These are phyloP conservation scores for Cryptotermes secundus DNA, from an alignment of 1,140 invertebrate species.

Conservation along the genomic window DNA sequence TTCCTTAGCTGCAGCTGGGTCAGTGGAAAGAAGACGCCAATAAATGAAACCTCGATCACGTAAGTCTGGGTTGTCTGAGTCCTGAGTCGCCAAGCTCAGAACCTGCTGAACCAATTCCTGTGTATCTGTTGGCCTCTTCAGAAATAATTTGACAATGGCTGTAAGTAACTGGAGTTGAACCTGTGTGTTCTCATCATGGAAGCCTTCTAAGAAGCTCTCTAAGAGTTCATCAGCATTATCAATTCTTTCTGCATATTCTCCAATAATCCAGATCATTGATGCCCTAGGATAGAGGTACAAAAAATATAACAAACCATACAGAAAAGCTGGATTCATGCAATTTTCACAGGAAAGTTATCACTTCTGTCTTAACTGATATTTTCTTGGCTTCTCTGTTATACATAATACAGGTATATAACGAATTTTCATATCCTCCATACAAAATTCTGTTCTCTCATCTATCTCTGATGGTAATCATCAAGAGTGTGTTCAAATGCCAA, in stretches of 20 bases:
- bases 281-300: slow-evolving; percentile 60
- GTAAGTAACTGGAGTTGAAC: slow-evolving; percentile 96
- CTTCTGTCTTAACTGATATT: too few species aligned
- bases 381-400: too few species aligned
- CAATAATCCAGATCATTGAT: slow-evolving; percentile 99
- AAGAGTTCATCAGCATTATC: slow-evolving; percentile 99
- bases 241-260: slow-evolving; percentile 96
- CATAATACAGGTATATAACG: too few species aligned
- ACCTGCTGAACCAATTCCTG: slow-evolving; percentile 93
- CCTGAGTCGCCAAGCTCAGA: slow-evolving; percentile 90
- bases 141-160: slow-evolving; percentile 97
- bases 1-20: slow-evolving; percentile 98
- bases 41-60: slow-evolving; percentile 99
- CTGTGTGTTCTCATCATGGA: slow-evolving; percentile 99
- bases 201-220: slow-evolving; percentile 99
- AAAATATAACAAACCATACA: not conserved
- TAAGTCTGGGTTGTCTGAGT: slow-evolving; percentile 99
- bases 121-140: slow-evolving; percentile 97
- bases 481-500: too few species aligned
- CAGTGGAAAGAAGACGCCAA: slow-evolving; percentile 97
- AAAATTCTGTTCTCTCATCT: too few species aligned
- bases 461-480: too few species aligned
- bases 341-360: not conserved
- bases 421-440: too few species aligned
- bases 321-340: not conserved